phyloP scores from a whole-genome alignment of 2,888 invertebrate genomes.

The Drosophila paracracens region DNA sequence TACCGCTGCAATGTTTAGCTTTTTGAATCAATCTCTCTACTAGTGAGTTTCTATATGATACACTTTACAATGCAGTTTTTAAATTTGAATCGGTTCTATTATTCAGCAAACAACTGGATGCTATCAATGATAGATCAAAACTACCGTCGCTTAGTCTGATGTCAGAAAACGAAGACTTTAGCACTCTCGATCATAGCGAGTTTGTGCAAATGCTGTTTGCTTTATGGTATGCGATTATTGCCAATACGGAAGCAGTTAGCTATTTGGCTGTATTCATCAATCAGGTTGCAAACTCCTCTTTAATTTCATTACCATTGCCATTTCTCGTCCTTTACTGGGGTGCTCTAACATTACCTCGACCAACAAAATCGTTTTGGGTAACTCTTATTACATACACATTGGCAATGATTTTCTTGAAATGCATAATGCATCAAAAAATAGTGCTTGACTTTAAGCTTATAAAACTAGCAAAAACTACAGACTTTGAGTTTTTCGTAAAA shows the following conservation, averaged over 20 bases:
- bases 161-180: conserved; percentile 72
- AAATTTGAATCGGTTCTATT: background rate
- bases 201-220: conserved; percentile 78
- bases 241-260: conserved; percentile 94
- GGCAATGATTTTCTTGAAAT: conserved; percentile 97
- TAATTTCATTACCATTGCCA: conserved; percentile 96
- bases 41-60: conserved; percentile 43
- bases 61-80: background rate
- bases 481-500: conserved; percentile 95
- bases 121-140: background rate
- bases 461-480: conserved; percentile 92
- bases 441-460: conserved; percentile 92
- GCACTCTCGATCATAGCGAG: conserved; percentile 84
- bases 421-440: conserved; percentile 97
- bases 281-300: conserved; percentile 94
- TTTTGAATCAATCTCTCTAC: conserved; percentile 63
- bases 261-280: conserved; percentile 97
- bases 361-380: conserved; percentile 98
- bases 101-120: conserved; percentile 40
- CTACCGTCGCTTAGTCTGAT: conserved; percentile 3
- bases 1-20: conserved; percentile 68
- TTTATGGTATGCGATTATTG: conserved; percentile 78
- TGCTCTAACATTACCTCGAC: conserved; percentile 96
- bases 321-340: conserved; percentile 99
- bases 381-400: conserved; percentile 98